phyloP scores from a whole-genome alignment of 2,797 vertebrate species.

The Hirundo rustica region DNA sequence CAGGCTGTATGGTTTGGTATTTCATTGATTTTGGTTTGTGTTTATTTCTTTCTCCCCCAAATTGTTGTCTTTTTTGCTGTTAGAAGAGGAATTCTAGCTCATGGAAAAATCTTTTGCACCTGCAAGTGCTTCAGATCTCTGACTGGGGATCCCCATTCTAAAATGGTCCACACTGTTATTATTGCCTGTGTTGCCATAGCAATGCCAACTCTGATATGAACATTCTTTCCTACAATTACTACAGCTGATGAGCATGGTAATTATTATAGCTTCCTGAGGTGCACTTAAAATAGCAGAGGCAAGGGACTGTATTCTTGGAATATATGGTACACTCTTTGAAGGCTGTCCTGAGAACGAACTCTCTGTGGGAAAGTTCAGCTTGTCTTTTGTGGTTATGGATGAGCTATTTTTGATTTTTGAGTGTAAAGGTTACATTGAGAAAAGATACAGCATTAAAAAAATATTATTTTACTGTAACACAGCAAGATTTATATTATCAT shows the following conservation, averaged over 20 bases:
- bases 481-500: neutral
- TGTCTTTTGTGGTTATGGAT: conserved; percentile 19
- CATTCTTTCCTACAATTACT: conserved; percentile 81
- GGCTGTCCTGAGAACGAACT: conserved; percentile 28
- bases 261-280: conserved; percentile 76
- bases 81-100: neutral
- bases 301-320: conserved; percentile 30
- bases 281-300: conserved; percentile 66
- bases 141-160: conserved; percentile 59
- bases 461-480: neutral
- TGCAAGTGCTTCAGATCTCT: conserved; percentile 47
- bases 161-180: conserved; percentile 40
- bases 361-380: conserved; percentile 35
- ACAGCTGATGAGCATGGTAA: conserved; percentile 81
- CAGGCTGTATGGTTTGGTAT: neutral
- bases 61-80: neutral
- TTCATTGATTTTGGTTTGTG: neutral
- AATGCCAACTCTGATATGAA: conserved; percentile 74
- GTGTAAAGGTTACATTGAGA: conserved; percentile 7
- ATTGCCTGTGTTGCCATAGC: conserved; percentile 81
- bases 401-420: neutral
- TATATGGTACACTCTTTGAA: neutral
- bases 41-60: neutral
- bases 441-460: neutral
- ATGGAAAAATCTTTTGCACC: conserved; percentile 53